These are phyloP conservation scores for Cyanoramphus novaezelandiae DNA, from an alignment of 2,113 vertebrate species.

Conservation along the genomic window DNA sequence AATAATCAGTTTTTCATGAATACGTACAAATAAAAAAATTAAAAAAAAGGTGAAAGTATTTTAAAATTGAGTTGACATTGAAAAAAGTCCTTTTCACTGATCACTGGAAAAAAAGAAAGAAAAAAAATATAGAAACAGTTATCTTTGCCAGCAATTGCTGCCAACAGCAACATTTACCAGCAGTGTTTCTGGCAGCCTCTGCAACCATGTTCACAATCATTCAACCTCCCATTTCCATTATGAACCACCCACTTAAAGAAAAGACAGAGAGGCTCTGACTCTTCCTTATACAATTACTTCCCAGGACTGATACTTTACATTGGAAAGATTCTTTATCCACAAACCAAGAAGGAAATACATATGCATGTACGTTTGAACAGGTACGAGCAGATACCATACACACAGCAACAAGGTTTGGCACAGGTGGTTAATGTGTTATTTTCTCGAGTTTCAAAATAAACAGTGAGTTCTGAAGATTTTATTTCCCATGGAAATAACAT, in stretches of 20 bases:
- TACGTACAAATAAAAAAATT: not conserved
- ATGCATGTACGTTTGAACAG: not conserved
- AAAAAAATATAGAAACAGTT: not conserved
- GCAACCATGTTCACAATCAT: fast-evolving
- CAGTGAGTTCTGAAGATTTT: not conserved
- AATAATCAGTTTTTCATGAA: not conserved
- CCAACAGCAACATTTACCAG: not conserved
- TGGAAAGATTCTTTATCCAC: not conserved
- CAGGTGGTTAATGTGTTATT: not conserved
- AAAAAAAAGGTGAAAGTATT: not conserved
- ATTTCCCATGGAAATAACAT: not conserved
- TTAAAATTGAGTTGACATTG: not conserved
- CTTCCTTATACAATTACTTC: not conserved
- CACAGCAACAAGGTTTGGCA: not conserved
- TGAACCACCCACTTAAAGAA: not conserved
- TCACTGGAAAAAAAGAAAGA: not conserved
- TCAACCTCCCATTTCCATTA: not conserved
- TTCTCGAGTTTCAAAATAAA: not conserved
- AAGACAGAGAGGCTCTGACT: not conserved
- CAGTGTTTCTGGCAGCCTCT: not conserved
- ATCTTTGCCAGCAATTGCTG: not conserved
- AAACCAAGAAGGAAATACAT: not conserved
- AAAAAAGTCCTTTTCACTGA: not conserved
- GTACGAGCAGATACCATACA: not conserved
- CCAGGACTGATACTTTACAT: not conserved